Percentiles rank a stretch among this genome's conserved stretches.
Evolutionary conservation across 2,797 vertebrate species (phyloP).

Genomic region (Mico argentatus): DNA sequence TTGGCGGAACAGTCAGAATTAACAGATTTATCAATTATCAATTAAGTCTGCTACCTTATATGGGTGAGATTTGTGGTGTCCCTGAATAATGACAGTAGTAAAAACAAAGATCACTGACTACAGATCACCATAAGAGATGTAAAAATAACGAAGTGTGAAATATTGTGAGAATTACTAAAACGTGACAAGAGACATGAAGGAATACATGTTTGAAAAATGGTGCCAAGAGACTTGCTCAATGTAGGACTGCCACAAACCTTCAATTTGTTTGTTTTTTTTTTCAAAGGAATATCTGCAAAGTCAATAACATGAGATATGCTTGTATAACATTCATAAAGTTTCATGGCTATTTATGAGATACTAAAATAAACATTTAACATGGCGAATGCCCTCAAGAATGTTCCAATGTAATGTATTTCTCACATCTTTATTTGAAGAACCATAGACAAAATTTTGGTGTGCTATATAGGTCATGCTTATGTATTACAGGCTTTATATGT

Average conservation of each 20-base stretch:
- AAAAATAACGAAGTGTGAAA: neutral
- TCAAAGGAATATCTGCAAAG: neutral
- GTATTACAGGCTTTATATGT: neutral
- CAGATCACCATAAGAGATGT: neutral
- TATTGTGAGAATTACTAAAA: neutral
- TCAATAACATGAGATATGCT: neutral
- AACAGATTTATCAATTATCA: neutral
- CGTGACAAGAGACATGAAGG: neutral
- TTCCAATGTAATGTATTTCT: neutral
- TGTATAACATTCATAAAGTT: neutral
- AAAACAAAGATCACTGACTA: neutral
- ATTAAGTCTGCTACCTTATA: neutral
- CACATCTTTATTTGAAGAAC: neutral
- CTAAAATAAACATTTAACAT: neutral
- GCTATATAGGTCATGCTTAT: neutral
- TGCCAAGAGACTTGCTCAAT: neutral
- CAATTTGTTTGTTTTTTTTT: neutral
- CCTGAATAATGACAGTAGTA: neutral
- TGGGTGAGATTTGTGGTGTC: neutral
- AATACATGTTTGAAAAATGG: neutral
- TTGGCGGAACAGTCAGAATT: neutral
- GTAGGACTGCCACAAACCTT: neutral
- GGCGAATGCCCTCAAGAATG: neutral
- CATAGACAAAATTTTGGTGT: neutral
- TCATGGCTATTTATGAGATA: constrained; percentile 23